Evolutionary conservation across 2,888 invertebrate species (phyloP).

Genomic region (Tyria jacobaeae): DNA sequence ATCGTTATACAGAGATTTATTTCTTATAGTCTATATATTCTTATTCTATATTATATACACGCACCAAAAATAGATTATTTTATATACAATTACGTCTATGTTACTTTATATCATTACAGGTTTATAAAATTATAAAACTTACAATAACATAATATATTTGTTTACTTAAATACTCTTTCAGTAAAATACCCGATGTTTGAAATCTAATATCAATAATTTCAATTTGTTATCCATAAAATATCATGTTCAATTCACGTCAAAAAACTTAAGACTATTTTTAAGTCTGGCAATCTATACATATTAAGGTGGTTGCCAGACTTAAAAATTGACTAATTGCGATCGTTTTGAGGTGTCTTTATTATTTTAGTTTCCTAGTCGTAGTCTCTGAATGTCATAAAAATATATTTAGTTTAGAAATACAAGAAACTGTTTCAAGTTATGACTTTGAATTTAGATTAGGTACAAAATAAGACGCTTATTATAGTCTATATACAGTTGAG

Average conservation of each 20-base stretch:
- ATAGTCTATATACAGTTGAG: conserved; percentile 47
- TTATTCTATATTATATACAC: conserved; percentile 64
- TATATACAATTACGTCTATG: conserved; percentile 47
- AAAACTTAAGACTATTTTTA: too few relatives aligned
- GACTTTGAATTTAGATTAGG: conserved; percentile 25
- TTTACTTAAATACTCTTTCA: background rate
- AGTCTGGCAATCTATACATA: too few relatives aligned
- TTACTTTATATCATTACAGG: conserved; percentile 16
- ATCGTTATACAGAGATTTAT: conserved; percentile 68
- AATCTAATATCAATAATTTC: background rate
- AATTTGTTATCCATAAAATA: background rate
- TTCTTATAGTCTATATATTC: conserved; percentile 60
- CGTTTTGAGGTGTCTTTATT: too few relatives aligned
- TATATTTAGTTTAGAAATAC: background rate
- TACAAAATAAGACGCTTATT: conserved; percentile 30
- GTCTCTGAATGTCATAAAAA: too few relatives aligned
- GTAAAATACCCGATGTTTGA: background rate
- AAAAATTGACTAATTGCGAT: too few relatives aligned
- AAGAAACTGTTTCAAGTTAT: conserved; percentile 16
- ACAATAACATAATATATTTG: background rate
- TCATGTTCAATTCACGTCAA: background rate
- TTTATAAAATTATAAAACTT: conserved; percentile 18
- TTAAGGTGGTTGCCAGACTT: too few relatives aligned
- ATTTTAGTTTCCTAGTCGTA: too few relatives aligned
- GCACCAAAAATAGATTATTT: conserved; percentile 52